Conservation (phyloP, 1,140 invertebrate genomes). For the Drosophila sproati region DNA sequence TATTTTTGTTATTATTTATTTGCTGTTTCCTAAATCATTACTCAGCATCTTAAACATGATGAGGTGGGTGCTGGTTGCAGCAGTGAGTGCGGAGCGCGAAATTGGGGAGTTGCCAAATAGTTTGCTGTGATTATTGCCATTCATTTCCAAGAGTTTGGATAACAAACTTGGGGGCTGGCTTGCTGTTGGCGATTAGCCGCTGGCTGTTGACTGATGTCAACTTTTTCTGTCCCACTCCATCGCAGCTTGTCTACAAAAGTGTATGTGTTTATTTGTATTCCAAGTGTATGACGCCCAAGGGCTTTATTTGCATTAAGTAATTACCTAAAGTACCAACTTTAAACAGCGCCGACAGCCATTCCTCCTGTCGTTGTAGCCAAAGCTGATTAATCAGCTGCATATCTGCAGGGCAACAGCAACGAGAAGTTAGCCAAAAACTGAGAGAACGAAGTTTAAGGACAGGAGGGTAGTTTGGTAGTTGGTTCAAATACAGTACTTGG, state of each 20-base stretch:
- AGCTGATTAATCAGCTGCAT: conserved; percentile 41
- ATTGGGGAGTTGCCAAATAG: conserved; percentile 34
- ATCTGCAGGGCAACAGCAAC: conserved; percentile 29
- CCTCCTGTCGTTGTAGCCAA: not conserved
- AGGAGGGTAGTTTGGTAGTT: conserved; percentile 33
- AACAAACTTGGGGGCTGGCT: conserved; percentile 47
- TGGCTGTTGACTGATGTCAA: conserved; percentile 14
- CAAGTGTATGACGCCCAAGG: conserved; percentile 37
- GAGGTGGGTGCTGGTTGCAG: not conserved
- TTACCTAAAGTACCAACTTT: conserved; percentile 58
- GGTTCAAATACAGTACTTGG: conserved; percentile 17
- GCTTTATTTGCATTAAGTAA: conserved; percentile 74
- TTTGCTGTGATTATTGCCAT: conserved; percentile 68
- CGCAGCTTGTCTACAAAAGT: conserved; percentile 24
- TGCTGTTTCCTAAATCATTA: conserved; percentile 61
- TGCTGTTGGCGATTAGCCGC: not conserved
- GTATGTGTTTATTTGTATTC: conserved; percentile 61
- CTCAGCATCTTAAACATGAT: conserved; percentile 50
- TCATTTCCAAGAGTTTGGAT: conserved; percentile 59
- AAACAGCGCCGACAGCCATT: conserved; percentile 39
- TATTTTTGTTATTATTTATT: not conserved
- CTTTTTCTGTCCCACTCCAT: not conserved
- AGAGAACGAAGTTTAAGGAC: not conserved
- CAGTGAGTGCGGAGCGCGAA: not conserved
- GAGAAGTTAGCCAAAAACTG: not conserved